Conservation (phyloP, 2,888 invertebrate genomes). For the Spicauda simplicius region DNA sequence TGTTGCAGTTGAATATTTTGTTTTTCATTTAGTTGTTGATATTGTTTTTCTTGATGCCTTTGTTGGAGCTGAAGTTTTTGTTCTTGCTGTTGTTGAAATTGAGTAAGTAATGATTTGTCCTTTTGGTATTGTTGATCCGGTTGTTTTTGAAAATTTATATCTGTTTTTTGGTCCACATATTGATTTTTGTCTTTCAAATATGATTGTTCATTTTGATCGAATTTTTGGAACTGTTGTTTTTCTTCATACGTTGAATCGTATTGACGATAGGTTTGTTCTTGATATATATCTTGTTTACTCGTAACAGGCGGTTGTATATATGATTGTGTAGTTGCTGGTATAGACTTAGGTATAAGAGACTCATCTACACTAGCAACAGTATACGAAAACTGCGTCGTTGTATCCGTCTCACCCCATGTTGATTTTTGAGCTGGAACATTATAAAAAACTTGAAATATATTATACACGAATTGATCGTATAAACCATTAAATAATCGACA, state of each 20-base stretch:
- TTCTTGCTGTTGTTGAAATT: slow-evolving; percentile 32
- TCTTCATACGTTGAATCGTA: slow-evolving; percentile 58
- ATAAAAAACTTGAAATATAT: slow-evolving; percentile 60
- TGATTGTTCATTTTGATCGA: slow-evolving; percentile 46
- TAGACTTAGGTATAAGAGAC: slow-evolving; percentile 62
- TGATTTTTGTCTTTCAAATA: slow-evolving; percentile 46
- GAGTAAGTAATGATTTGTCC: slow-evolving; percentile 14
- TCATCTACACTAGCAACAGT: slow-evolving; percentile 67
- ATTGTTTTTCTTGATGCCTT: slow-evolving; percentile 31
- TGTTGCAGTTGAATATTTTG: slow-evolving; percentile 36
- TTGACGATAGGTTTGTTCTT: slow-evolving; percentile 61
- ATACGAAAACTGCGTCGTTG: slow-evolving; percentile 68
- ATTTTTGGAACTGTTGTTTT: slow-evolving; percentile 49
- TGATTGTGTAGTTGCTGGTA: slow-evolving; percentile 63
- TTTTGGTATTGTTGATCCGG: slow-evolving; percentile 32
- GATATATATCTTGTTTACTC: slow-evolving; percentile 59
- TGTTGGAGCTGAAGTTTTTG: slow-evolving; percentile 24
- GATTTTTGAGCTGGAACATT: slow-evolving; percentile 79
- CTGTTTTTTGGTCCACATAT: slow-evolving; percentile 48
- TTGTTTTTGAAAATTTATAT: slow-evolving; percentile 47
- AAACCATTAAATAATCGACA: slow-evolving; percentile 55
- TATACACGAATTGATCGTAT: slow-evolving; percentile 56
- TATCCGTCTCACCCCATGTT: slow-evolving; percentile 73
- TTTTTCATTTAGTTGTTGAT: slow-evolving; percentile 36
- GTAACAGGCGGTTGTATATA: slow-evolving; percentile 67